Conservation (phyloP, 1,140 invertebrate species). For the Bombus confusus region DNA sequence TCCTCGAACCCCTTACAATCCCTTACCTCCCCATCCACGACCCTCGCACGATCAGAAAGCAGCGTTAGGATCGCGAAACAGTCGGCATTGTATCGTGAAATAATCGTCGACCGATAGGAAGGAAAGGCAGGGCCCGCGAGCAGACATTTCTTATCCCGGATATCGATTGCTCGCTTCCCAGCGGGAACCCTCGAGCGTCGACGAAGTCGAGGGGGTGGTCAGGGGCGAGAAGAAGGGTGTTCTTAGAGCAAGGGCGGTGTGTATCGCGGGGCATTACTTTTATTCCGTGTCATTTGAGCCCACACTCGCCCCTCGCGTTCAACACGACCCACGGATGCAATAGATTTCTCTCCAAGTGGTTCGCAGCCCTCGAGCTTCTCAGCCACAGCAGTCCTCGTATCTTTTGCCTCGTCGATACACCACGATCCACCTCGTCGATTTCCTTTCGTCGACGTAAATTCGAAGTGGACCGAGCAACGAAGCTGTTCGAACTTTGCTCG, state of each 20-base stretch:
- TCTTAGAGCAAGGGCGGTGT: constrained; percentile 69
- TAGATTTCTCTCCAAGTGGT: constrained; percentile 78
- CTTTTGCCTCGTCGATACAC: constrained; percentile 49
- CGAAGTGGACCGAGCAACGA: not conserved
- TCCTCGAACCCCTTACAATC: not conserved
- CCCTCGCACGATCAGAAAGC: not conserved
- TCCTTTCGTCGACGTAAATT: constrained; percentile 50
- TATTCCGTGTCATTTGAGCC: constrained; percentile 83
- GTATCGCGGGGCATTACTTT: constrained; percentile 80
- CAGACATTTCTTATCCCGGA: constrained; percentile 76
- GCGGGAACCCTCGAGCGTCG: constrained; percentile 61
- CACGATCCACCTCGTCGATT: constrained; percentile 15
- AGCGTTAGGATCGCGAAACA: not conserved
- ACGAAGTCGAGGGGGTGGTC: constrained; percentile 56
- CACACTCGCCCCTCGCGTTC: constrained; percentile 72
- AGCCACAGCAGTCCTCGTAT: constrained; percentile 35
- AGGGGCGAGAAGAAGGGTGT: constrained; percentile 63
- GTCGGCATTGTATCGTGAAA: constrained; percentile 53
- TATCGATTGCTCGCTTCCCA: constrained; percentile 78
- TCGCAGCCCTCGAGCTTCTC: constrained; percentile 57
- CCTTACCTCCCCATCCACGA: not conserved
- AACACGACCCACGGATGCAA: constrained; percentile 71
- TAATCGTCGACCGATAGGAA: constrained; percentile 64
- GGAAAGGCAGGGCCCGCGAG: constrained; percentile 56
- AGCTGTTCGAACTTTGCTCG: too few relatives aligned